Evolutionary conservation across 2,113 vertebrate species (phyloP).

Genomic region (Oncorhynchus masou): DNA sequence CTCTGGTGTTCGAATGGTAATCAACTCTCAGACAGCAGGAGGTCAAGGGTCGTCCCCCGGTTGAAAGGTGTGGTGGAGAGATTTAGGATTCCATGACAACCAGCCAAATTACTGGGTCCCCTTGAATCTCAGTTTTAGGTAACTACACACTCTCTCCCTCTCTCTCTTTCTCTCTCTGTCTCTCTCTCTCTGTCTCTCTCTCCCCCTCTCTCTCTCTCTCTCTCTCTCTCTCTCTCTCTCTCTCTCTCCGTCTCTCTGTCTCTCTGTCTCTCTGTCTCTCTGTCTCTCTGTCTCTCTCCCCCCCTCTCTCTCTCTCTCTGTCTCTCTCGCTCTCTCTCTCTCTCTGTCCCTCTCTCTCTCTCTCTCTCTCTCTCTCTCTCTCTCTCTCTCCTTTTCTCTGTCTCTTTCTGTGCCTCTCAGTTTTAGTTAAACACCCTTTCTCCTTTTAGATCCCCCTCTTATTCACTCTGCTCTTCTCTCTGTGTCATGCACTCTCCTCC

Average conservation of each 20-base stretch:
- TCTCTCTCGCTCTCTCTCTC: not conserved
- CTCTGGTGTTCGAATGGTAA: constrained; percentile 3
- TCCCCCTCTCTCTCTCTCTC: too few relatives aligned
- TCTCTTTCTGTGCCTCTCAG: not conserved
- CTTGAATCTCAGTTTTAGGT: not conserved
- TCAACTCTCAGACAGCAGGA: constrained; percentile 22
- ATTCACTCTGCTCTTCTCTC: not conserved
- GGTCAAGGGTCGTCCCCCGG: not conserved
- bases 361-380: not conserved
- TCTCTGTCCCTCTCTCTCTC: too few relatives aligned
- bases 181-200: too few relatives aligned
- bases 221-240: too few relatives aligned
- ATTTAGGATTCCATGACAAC: constrained; percentile 9
- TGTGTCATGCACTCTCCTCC: not conserved
- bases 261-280: too few relatives aligned
- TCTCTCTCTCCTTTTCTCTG: not conserved
- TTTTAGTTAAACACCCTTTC: not conserved
- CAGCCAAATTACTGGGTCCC: not conserved
- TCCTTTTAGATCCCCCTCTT: not conserved
- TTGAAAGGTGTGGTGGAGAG: not conserved
- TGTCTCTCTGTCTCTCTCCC: too few relatives aligned
- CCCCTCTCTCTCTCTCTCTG: not conserved
- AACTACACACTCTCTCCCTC: too few relatives aligned
- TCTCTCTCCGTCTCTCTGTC: too few relatives aligned
- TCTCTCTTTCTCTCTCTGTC: not conserved